Evolutionary conservation across 2,888 invertebrate species (phyloP).

Genomic region (Thymelicus acteon): DNA sequence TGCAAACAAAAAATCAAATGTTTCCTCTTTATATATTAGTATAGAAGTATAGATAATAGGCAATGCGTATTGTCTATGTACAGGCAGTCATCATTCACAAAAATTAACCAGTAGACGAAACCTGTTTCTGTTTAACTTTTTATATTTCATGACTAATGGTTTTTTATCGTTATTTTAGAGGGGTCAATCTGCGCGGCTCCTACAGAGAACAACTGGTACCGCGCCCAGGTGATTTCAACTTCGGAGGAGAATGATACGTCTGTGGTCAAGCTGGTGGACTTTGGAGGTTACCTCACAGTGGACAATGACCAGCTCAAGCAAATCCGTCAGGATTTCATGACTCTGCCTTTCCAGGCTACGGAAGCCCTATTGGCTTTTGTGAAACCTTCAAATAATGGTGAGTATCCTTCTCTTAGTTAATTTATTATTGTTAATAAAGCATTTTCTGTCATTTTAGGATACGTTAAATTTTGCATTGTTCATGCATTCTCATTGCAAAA

Average conservation of each 20-base stretch:
- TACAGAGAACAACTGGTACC: conserved; percentile 94
- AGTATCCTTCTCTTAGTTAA: conserved; percentile 29
- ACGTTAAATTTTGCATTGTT: background rate
- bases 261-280: conserved; percentile 96
- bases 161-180: conserved; percentile 76
- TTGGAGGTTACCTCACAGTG: conserved; percentile 95
- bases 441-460: background rate
- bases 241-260: conserved; percentile 89
- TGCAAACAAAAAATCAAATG: no score
- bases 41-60: no score
- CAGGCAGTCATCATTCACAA: no score
- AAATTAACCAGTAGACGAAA: no score
- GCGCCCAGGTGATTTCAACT: conserved; percentile 91
- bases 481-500: no score
- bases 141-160: background rate
- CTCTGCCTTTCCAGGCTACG: conserved; percentile 98
- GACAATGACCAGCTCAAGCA: conserved; percentile 92
- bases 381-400: conserved; percentile 89
- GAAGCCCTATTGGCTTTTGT: conserved; percentile 97
- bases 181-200: conserved; percentile 96
- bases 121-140: background rate
- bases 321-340: conserved; percentile 96
- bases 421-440: background rate
- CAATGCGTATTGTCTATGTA: no score
- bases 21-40: no score